Conservation (phyloP, 2,888 invertebrate species). For the Dromius quadrimaculatus region DNA sequence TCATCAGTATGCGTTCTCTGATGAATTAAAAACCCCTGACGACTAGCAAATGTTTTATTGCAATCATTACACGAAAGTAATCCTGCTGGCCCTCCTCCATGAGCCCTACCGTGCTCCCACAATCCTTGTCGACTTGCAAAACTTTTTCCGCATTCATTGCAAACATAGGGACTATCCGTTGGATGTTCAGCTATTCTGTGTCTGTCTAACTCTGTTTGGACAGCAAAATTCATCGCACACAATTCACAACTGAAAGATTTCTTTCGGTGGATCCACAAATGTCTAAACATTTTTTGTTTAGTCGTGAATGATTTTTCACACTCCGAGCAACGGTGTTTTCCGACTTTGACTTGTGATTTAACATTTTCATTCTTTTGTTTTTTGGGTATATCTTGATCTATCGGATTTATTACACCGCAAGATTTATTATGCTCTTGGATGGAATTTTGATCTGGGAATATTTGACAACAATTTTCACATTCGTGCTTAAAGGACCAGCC, state of each 20-base stretch:
- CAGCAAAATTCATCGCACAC: constrained; percentile 65
- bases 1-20: constrained; percentile 69
- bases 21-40: constrained; percentile 69
- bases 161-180: constrained; percentile 65
- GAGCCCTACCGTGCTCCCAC: constrained; percentile 66
- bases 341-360: constrained; percentile 59
- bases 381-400: constrained; percentile 10
- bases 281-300: constrained; percentile 67
- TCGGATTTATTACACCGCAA: constrained; percentile 55
- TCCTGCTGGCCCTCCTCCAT: constrained; percentile 61
- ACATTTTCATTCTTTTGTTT: not conserved
- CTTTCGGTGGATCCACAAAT: constrained; percentile 67
- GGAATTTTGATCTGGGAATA: constrained; percentile 65
- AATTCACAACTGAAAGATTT: constrained; percentile 66
- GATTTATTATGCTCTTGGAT: constrained; percentile 65
- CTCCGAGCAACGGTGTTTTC: constrained; percentile 65
- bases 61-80: constrained; percentile 68
- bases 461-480: constrained; percentile 68
- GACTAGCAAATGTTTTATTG: constrained; percentile 69
- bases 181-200: constrained; percentile 66
- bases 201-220: constrained; percentile 64
- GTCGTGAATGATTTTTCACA: constrained; percentile 67
- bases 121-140: constrained; percentile 67
- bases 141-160: constrained; percentile 66
- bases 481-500: constrained; percentile 62